Conservation (phyloP, 2,113 vertebrate species). For the Urocitellus parryii region DNA sequence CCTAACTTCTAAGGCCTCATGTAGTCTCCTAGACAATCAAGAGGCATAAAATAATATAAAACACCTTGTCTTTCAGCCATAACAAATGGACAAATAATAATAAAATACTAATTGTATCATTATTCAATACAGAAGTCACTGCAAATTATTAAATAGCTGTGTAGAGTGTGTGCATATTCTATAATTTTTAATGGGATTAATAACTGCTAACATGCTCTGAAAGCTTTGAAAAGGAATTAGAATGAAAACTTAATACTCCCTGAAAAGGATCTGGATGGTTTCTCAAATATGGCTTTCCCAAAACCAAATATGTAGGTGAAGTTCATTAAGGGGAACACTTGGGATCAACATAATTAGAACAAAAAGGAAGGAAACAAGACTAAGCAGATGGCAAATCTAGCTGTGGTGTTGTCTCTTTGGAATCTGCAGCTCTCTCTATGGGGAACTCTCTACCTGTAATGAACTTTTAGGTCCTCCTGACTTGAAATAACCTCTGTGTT, state of each 20-base stretch:
- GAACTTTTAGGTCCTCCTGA: not conserved
- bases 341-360: not conserved
- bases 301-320: not conserved
- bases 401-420: not conserved
- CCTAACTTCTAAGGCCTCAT: not conserved
- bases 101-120: not conserved
- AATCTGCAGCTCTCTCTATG: not conserved
- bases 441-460: not conserved
- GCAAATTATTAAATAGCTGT: not conserved
- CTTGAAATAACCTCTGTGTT: not conserved
- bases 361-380: too few species aligned
- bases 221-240: not conserved
- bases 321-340: not conserved
- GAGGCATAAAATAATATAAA: not conserved
- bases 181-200: not conserved
- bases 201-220: not conserved
- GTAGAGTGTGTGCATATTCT: not conserved
- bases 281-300: not conserved
- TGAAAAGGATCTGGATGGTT: not conserved
- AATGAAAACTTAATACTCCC: not conserved
- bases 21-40: not conserved
- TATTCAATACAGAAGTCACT: not conserved
- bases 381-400: not conserved
- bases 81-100: not conserved
- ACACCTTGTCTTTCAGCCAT: not conserved